These are phyloP conservation scores for Aphelenchoides fujianensis DNA, from an alignment of 1,140 invertebrate species.

Conservation along the genomic window DNA sequence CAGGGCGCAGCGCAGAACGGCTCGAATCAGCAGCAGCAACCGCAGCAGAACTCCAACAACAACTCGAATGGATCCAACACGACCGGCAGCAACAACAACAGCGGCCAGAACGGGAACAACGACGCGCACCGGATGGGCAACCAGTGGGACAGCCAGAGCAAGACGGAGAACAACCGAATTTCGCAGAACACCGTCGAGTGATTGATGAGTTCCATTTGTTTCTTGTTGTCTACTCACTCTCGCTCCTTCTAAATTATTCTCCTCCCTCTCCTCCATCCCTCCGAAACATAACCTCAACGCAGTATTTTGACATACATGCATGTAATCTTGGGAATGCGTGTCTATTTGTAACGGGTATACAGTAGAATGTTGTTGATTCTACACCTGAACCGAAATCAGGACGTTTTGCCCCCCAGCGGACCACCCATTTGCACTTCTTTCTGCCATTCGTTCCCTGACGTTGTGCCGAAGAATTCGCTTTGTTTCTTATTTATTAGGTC, in stretches of 20 bases:
- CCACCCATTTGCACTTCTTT: background rate
- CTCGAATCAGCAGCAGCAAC: background rate
- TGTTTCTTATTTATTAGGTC: too few species aligned
- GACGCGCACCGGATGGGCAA: background rate
- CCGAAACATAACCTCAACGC: background rate
- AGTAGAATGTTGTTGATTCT: background rate
- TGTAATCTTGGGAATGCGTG: conserved; percentile 1
- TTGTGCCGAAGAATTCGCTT: too few species aligned
- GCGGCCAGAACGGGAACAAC: conserved; percentile 2
- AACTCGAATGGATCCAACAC: background rate
- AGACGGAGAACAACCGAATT: background rate
- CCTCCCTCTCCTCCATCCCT: too few species aligned
- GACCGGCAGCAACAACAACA: background rate
- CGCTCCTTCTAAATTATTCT: background rate
- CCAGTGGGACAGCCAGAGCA: background rate
- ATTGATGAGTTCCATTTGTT: background rate
- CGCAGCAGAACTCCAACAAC: background rate
- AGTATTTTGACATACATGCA: background rate
- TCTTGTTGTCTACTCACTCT: too few species aligned
- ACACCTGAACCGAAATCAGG: background rate
- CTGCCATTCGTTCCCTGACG: background rate
- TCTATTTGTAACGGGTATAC: background rate
- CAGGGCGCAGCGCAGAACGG: too few species aligned
- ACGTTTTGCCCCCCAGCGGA: background rate
- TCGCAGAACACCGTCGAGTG: conserved; percentile 9